These are phyloP conservation scores for Caranx ignobilis DNA, from an alignment of 2,113 vertebrate species.

Conservation along the genomic window DNA sequence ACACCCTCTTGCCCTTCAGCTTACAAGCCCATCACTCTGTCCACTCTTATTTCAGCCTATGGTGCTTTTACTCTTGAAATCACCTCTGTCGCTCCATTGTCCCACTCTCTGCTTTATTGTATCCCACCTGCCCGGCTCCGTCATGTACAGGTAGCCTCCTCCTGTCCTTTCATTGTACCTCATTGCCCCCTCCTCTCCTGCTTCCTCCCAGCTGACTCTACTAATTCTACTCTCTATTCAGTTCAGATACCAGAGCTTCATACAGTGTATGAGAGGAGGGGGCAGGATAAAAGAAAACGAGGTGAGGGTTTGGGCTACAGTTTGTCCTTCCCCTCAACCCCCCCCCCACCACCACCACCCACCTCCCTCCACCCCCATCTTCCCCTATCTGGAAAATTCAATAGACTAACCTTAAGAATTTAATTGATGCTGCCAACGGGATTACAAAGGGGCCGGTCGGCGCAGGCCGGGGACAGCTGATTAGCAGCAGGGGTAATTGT, in stretches of 20 bases:
- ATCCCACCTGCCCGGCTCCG: background rate
- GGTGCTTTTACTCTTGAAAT: slow-evolving; percentile 8
- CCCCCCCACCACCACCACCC: slow-evolving; percentile 2
- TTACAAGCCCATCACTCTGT: slow-evolving; percentile 24
- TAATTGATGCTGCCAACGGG: slow-evolving; percentile 85
- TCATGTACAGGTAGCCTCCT: slow-evolving; percentile 3
- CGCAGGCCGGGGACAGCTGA: slow-evolving; percentile 83
- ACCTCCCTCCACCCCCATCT: slow-evolving; percentile 31
- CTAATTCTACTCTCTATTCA: slow-evolving; percentile 15
- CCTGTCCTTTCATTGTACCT: background rate
- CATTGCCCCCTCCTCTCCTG: background rate
- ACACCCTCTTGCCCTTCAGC: slow-evolving; percentile 46
- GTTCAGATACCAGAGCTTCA: background rate
- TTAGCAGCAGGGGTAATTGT: slow-evolving; percentile 88
- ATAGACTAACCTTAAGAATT: slow-evolving; percentile 90
- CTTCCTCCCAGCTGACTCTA: background rate
- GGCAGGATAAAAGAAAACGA: slow-evolving; percentile 19
- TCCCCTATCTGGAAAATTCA: slow-evolving; percentile 85
- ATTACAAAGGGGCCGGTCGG: slow-evolving; percentile 80
- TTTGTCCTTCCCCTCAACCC: slow-evolving; percentile 65
- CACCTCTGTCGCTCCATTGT: slow-evolving; percentile 30
- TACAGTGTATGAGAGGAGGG: background rate
- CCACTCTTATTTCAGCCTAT: slow-evolving; percentile 21
- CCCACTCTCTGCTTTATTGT: slow-evolving; percentile 22
- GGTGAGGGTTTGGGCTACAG: slow-evolving; percentile 70